Evolutionary conservation across 2,888 invertebrate species (phyloP), one percentile per base, ranked within the genome.

Genomic region (Coenonympha glycerion): DNA sequence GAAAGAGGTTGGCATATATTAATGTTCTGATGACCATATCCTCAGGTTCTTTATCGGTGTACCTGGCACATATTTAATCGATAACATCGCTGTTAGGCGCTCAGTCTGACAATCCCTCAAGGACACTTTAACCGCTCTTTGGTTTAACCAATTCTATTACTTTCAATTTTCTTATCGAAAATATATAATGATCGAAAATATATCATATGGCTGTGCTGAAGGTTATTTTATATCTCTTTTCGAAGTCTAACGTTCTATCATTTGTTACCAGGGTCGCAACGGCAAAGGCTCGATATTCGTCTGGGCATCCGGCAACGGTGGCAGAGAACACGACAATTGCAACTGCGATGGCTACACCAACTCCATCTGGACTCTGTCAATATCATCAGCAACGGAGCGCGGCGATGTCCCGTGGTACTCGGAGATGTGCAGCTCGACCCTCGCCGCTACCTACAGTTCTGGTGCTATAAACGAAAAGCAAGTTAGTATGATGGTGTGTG

Each of bases 281-380:
- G 97, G 98, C 22, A 94, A 95, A 79, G 98, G 98, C 8, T 98
- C 98, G 16, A 99, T 99, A 65, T 99, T 98, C 86, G 95, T 99
- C 1, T 99, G 99, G 99, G 99, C 99, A 0, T 98, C 97, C 0
- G 99, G 99, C 31, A 99, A 99, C 79, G 99, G 99, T 2, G 98
- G 99, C 0, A 89, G 96, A 36, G 96, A 98, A 70, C 92, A 95
- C 65, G 98, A 98, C 78, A 98, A 97, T 79, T 99, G 99, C 85
- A 99, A 99, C 80, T 99, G 99, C 82, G 99, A 99, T 79, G 99
- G 99, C 19, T 99, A 99, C 83, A 99, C 99, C 48, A 99, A 99
- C 87, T 97, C 97, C 53, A 99, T 99, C 70, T 98, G 98, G 93
- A 99, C 99, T 13, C 88, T 99, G 64, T 97, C 97, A 39, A 98